These are phyloP conservation scores for Ctenopoma kingsleyae DNA, from an alignment of 2,797 vertebrate species.

Conservation along the genomic window DNA sequence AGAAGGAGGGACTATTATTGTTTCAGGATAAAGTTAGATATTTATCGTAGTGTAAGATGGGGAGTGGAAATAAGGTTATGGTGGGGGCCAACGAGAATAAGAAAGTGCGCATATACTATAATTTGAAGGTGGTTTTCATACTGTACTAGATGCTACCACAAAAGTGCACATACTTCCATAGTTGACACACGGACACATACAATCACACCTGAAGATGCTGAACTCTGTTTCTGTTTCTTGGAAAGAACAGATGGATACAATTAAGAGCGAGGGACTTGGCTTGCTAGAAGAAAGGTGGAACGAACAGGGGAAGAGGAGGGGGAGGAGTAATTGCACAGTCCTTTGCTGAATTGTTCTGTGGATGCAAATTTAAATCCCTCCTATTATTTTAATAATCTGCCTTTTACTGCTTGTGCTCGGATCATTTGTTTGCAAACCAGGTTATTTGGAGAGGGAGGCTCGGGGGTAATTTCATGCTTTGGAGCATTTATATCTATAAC, in stretches of 20 bases:
- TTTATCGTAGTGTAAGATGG: slow-evolving; percentile 68
- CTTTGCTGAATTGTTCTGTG: slow-evolving; percentile 85
- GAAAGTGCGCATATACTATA: slow-evolving; percentile 1
- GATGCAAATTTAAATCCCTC: slow-evolving; percentile 93
- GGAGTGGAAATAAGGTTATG: slow-evolving; percentile 29
- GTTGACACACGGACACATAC: slow-evolving; percentile 19
- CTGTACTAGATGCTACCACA: background rate
- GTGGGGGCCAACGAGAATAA: slow-evolving; percentile 16
- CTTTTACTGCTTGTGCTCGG: slow-evolving; percentile 92
- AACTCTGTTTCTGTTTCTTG: slow-evolving; percentile 42
- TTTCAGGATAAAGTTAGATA: slow-evolving; percentile 77
- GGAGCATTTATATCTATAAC: slow-evolving; percentile 95
- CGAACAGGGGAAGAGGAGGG: slow-evolving; percentile 64
- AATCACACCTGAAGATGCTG: slow-evolving; percentile 44
- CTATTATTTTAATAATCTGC: slow-evolving; percentile 96
- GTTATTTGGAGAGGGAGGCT: slow-evolving; percentile 96
- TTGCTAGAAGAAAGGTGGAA: slow-evolving; percentile 65
- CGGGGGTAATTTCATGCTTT: slow-evolving; percentile 99
- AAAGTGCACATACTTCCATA: background rate
- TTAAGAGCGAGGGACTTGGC: slow-evolving; percentile 55
- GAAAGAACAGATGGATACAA: slow-evolving; percentile 74
- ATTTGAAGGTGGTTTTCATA: slow-evolving; percentile 24
- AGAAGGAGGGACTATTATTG: slow-evolving; percentile 77
- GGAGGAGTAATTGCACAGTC: slow-evolving; percentile 80
- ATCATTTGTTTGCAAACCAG: slow-evolving; percentile 99